Percentiles rank a stretch among this genome's conserved stretches.
Conservation (phyloP, 2,888 invertebrate species). For the Nymphalis urticae region DNA sequence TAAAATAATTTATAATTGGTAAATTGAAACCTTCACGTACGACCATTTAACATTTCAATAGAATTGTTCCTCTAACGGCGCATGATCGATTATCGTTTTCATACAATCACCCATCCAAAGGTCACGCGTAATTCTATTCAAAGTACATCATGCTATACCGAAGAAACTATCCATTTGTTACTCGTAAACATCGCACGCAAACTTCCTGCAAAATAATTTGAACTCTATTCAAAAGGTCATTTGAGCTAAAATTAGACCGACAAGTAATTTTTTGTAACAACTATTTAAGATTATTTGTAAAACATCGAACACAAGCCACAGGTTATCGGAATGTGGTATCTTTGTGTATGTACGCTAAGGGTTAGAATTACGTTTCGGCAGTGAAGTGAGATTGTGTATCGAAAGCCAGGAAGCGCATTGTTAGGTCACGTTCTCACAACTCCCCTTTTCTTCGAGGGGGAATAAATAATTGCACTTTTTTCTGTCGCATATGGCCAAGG, state of each 20-base stretch:
- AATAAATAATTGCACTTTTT: constrained; percentile 82
- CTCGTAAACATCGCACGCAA: constrained; percentile 41
- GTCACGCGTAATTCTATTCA: constrained; percentile 79
- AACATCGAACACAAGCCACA: constrained; percentile 52
- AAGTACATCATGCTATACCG: constrained; percentile 58
- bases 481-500: constrained; percentile 81
- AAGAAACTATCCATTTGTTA: constrained; percentile 64
- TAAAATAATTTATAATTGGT: neutral
- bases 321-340: constrained; percentile 61
- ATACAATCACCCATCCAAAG: constrained; percentile 76
- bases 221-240: constrained; percentile 38
- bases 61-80: constrained; percentile 26
- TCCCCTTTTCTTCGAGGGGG: constrained; percentile 81
- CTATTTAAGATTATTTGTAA: constrained; percentile 64
- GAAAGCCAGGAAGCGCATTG: constrained; percentile 81
- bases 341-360: constrained; percentile 54
- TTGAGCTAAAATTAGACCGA: constrained; percentile 46
- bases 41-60: constrained; percentile 14
- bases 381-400: constrained; percentile 64
- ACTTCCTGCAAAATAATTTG: constrained; percentile 35
- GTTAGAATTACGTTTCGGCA: constrained; percentile 57
- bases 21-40: constrained; percentile 14
- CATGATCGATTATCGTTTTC: constrained; percentile 75
- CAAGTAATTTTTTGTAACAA: constrained; percentile 46
- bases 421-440: constrained; percentile 82